Base-by-base conservation (phyloP, 2,113 vertebrate genomes). In the Apaloderma vittatum region DNA sequence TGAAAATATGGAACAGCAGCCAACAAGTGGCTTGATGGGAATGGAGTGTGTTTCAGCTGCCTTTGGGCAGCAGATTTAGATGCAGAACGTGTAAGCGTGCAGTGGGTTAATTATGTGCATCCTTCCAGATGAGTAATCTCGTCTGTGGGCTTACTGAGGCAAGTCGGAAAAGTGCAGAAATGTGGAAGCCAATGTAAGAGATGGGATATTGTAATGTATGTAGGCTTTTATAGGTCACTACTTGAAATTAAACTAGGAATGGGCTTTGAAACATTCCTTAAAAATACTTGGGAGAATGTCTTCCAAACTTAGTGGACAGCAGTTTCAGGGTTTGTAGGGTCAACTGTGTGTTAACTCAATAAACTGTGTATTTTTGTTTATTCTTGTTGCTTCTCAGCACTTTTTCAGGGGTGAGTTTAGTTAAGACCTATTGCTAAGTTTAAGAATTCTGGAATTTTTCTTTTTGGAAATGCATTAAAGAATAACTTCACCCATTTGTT, bases 401-500 rank as follows among this genome's bases (percentile, higher is more conserved):
- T 34, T 66, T 73, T 84, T 27, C 48, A 37, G 72, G 19, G 67
- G 7, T 62, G 36, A 36, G 45, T 74, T 61, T 15, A 45, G 43
- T 87, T 88, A 71, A 34, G 26, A 52, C 49, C 34, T 58, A 1
- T 67, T 58, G n/a, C 30, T 43, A 26, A 68, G 11, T 62, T 70
- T 55, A 63, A 88, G 29, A 90, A 66, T 80, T 76, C 29, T 67
- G 13, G 6, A 61, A 5, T 46, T 82, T 43, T 86, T 91, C 4
- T 70, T 80, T 90, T 49, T 72, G 24, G n/a, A 76, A 72, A 22
- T 55, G 8, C 75, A 32, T 32, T 79, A 43, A 86, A 87, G 23
- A 81, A 22, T 86, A 86, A 76, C 14, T 65, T 93, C 27, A 32
- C 11, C 0, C 90, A n/a, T 91, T 34, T 97, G 66, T 94, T 97